Evolutionary conservation across 2,888 invertebrate genomes (phyloP), one percentile per base, ranked within the genome.

Genomic region (Platypus cylindrus): DNA sequence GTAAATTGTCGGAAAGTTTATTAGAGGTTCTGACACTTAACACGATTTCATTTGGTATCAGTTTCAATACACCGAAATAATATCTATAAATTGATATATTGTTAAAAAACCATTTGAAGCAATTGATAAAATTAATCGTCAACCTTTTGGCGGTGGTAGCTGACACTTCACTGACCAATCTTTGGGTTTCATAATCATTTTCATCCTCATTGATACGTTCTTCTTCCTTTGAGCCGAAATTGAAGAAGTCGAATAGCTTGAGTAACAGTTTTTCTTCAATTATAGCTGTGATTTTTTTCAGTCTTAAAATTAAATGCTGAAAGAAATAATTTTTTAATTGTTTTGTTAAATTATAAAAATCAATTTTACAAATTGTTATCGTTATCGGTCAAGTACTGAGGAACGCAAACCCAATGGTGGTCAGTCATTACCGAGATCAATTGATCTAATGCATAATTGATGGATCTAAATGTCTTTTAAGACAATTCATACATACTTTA

Each of bases 1-100:
- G 71, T 42, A 97, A 70, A 50, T 84, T 78, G 0, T 70, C 60
- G 1, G 81, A 71, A 38, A 98, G 65, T 62, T 90, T 89, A 45
- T 75, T 76, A 0, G 87, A 77, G 15, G 95, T 97, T 44, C 82
- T 72, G 57, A 95, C 89, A 54, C 90, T 90, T 39, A 97, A 66
- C 2, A 84, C 78, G 32, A 95, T 78, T 75, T 85, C 61, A 25
- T 59, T 59, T 1, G 59, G 59, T 12, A 55, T 55, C n/a, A 62
- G 43, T 45, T 59, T 58, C 9, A 62, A 53, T 9, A 58, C 49
- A n/a, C 60, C 60, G 42, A 62, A 62, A 41, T 61, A 62, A 40
- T 61, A 50, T 28, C 50, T 50, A 26, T 16, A 43, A 30, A 12
- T 18, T 20, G 3, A n/a, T 7, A 25, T 11, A 11, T 7, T 25